These are phyloP conservation scores for Pinna nobilis DNA, from an alignment of 1,140 invertebrate genomes.

Conservation along the genomic window DNA sequence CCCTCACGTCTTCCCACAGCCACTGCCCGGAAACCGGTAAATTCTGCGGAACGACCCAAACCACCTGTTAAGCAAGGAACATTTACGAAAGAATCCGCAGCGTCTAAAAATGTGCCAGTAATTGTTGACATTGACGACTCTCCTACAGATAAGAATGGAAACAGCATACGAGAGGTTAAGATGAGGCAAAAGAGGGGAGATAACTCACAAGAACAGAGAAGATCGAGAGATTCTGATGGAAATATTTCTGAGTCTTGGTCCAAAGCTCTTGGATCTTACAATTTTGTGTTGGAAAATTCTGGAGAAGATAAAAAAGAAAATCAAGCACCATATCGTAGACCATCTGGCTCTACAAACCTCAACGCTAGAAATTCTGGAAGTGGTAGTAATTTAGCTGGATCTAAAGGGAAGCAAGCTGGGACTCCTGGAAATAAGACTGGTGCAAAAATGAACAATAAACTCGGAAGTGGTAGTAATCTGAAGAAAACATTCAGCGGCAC, in stretches of 20 bases:
- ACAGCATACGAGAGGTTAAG: constrained; percentile 3
- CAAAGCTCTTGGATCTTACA: constrained; percentile 30
- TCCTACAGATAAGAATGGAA: constrained; percentile 29
- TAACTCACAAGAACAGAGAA: constrained; percentile 21
- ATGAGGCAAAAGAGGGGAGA: constrained; percentile 18
- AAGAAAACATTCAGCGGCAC: constrained; percentile 49
- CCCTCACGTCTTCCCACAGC: constrained; percentile 32
- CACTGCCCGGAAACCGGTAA: constrained; percentile 34
- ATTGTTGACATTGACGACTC: constrained; percentile 32
- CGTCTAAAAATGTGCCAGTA: constrained; percentile 48
- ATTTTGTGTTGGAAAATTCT: constrained; percentile 17
- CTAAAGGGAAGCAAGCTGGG: background rate
- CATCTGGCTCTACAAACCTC: background rate
- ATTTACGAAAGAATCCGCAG: constrained; percentile 84
- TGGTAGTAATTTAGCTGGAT: constrained; percentile 6
- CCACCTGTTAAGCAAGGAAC: constrained; percentile 84
- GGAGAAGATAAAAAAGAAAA: constrained; percentile 27
- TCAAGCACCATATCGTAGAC: constrained; percentile 1
- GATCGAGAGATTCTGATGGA: background rate
- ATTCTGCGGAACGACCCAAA: constrained; percentile 53
- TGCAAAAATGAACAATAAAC: constrained; percentile 30
- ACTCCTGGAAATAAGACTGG: constrained; percentile 13
- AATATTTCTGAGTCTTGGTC: constrained; percentile 23
- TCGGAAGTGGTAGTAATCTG: constrained; percentile 36
- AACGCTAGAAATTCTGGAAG: constrained; percentile 22